These are phyloP conservation scores for Spialia ferax DNA, from an alignment of 2,888 invertebrate species.

Conservation along the genomic window DNA sequence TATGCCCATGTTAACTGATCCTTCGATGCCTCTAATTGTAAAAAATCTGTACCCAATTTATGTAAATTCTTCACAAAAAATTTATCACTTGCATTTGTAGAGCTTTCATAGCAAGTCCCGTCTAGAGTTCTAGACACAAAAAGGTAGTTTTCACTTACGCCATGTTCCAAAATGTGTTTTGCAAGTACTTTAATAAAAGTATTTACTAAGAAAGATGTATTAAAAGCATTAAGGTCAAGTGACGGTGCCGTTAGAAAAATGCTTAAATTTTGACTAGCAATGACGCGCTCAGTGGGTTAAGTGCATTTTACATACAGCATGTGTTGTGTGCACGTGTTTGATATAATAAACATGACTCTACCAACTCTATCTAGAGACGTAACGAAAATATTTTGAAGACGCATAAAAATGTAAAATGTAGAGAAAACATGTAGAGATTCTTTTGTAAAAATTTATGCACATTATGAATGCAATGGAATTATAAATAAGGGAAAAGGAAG, in stretches of 20 bases:
- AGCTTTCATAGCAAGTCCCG: no score
- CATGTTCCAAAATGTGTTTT: neutral
- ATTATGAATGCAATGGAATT: no score
- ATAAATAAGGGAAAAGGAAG: no score
- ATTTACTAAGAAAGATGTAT: neutral
- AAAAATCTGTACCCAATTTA: no score
- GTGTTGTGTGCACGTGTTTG: conserved; percentile 7
- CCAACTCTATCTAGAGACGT: neutral
- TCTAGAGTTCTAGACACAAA: neutral
- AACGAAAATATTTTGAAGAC: neutral
- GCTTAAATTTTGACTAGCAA: conserved; percentile 22
- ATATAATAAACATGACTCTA: neutral
- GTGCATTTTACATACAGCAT: conserved; percentile 11
- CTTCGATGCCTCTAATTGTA: no score
- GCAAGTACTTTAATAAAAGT: neutral
- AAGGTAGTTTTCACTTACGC: neutral
- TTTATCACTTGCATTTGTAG: no score
- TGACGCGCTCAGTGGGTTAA: conserved; percentile 13
- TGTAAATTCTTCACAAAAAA: no score
- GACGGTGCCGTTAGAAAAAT: conserved; percentile 21
- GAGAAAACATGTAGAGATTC: no score
- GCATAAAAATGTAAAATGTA: no score
- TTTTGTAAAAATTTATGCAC: no score
- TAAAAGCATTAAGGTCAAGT: conserved; percentile 25
- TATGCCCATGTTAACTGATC: no score